Percentiles rank a stretch among this genome's conserved stretches.
Conservation (phyloP, 2,113 vertebrate species). For the Apodemus sylvaticus region DNA sequence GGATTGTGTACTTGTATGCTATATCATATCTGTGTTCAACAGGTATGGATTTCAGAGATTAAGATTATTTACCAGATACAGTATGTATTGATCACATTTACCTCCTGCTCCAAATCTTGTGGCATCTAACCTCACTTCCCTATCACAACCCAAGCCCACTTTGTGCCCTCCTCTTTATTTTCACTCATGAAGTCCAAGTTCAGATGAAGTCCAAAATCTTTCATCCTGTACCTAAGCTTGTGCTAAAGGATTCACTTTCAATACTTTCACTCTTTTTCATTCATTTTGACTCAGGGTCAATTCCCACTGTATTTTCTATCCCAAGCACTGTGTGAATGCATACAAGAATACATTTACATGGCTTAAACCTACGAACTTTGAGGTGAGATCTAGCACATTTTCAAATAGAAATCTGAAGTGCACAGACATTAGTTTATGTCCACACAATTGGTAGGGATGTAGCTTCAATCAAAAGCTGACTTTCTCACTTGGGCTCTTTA, state of each 20-base stretch:
- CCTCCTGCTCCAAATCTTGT: not conserved
- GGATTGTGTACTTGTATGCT: not conserved
- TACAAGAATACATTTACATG: not conserved
- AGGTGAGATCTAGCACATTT: not conserved
- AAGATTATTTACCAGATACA: not conserved
- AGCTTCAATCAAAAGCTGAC: not conserved
- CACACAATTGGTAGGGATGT: not conserved
- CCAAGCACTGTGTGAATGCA: not conserved
- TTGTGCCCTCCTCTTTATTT: not conserved
- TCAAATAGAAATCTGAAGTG: not conserved
- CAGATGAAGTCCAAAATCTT: not conserved
- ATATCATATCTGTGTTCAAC: not conserved
- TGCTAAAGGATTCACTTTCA: not conserved
- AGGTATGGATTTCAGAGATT: not conserved
- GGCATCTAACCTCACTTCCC: not conserved
- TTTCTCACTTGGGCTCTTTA: not conserved
- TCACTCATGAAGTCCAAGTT: not conserved
- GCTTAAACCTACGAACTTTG: not conserved
- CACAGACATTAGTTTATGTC: not conserved
- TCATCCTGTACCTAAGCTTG: not conserved
- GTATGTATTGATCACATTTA: not conserved
- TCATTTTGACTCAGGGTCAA: not conserved
- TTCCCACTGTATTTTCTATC: not conserved
- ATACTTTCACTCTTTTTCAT: not conserved
- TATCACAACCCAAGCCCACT: not conserved